Conservation (phyloP, 2,113 vertebrate species). For the Carassius auratus region DNA sequence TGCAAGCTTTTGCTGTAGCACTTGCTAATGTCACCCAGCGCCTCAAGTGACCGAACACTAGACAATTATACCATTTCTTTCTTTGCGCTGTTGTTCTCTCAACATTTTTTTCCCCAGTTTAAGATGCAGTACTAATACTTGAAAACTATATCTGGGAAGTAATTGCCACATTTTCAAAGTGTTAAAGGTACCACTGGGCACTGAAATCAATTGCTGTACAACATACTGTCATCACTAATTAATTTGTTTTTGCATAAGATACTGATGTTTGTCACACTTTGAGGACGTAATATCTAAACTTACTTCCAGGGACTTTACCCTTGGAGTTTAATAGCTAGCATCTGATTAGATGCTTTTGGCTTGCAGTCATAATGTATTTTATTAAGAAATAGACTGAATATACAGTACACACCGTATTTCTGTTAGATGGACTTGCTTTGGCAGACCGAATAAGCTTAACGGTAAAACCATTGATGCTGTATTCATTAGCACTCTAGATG, state of each 20-base stretch:
- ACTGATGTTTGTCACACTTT: constrained; percentile 31
- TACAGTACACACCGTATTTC: constrained; percentile 29
- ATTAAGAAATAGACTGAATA: constrained; percentile 28
- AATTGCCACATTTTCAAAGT: constrained; percentile 70
- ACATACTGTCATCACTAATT: constrained; percentile 40
- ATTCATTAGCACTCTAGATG: constrained; percentile 27
- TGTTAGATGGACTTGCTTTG: constrained; percentile 65
- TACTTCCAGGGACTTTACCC: constrained; percentile 26
- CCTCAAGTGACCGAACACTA: constrained; percentile 95
- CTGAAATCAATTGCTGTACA: constrained; percentile 80
- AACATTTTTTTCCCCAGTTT: constrained; percentile 74
- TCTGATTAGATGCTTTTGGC: constrained; percentile 39
- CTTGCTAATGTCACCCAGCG: constrained; percentile 98
- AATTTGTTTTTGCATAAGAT: constrained; percentile 2
- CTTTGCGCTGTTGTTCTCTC: constrained; percentile 19
- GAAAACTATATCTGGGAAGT: constrained; percentile 77
- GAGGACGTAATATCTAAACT: constrained; percentile 5
- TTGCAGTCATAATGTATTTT: constrained; percentile 47
- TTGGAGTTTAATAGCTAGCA: constrained; percentile 32
- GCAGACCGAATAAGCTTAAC: constrained; percentile 60
- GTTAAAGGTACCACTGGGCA: constrained; percentile 79
- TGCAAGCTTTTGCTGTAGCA: constrained; percentile 97
- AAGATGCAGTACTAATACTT: constrained; percentile 81
- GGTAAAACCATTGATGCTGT: constrained; percentile 12
- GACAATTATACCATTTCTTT: no score